These are phyloP conservation scores for Geothlypis trichas DNA, from an alignment of 2,113 vertebrate species.

Conservation along the genomic window DNA sequence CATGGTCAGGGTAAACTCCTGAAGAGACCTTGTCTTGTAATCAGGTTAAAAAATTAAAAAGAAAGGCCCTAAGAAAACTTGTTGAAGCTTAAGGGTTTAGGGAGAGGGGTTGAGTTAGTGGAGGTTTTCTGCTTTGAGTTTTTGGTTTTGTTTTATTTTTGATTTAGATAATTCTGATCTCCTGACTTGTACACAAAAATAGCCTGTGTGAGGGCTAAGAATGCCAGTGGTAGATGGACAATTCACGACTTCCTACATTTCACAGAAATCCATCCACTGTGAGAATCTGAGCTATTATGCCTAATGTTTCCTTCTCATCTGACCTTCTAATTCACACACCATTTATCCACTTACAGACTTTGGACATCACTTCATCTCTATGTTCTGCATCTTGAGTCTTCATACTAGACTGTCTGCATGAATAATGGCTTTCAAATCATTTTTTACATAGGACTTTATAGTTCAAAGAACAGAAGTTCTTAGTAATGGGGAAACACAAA, in stretches of 20 bases:
- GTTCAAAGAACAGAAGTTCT: neutral
- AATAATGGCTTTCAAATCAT: neutral
- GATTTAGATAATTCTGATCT: neutral
- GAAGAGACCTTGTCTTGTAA: neutral
- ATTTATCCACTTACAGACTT: neutral
- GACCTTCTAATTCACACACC: neutral
- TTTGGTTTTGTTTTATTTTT: neutral
- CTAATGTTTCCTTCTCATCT: neutral
- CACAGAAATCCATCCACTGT: neutral
- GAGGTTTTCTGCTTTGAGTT: neutral
- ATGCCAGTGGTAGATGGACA: neutral
- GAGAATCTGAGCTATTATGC: neutral
- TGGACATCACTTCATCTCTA: neutral
- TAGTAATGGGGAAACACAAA: neutral
- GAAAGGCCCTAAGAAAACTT: neutral
- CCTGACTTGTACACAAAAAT: neutral
- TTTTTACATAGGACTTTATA: neutral
- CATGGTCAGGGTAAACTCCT: neutral
- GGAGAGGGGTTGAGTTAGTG: neutral
- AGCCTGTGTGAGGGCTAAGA: neutral
- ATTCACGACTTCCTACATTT: neutral
- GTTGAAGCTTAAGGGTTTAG: neutral
- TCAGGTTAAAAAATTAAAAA: neutral
- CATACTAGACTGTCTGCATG: neutral
- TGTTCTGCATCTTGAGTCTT: neutral